These are phyloP conservation scores for Mesocricetus auratus DNA, from an alignment of 2,113 vertebrate genomes.

Conservation along the genomic window DNA sequence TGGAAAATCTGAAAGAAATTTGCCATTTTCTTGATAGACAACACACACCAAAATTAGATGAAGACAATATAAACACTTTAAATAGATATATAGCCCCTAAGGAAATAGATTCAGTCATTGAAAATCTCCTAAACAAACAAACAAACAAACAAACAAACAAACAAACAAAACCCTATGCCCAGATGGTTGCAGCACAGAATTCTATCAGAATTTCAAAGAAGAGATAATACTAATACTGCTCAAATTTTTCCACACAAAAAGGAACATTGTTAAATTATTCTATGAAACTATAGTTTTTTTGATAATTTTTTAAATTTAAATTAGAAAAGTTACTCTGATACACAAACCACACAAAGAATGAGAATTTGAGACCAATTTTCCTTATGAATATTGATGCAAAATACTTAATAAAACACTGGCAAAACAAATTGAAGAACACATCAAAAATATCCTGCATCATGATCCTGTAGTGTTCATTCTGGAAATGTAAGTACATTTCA, in stretches of 20 bases:
- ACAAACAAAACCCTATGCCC: no score
- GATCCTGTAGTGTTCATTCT: neutral
- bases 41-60: neutral
- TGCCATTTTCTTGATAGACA: neutral
- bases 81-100: neutral
- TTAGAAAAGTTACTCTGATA: no score
- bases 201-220: neutral
- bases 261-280: neutral
- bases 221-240: neutral
- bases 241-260: neutral
- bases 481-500: neutral
- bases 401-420: neutral
- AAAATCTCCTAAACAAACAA: neutral
- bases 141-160: no score
- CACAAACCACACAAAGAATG: neutral
- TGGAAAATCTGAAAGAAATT: neutral
- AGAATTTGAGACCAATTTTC: neutral
- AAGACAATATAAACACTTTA: neutral
- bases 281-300: neutral
- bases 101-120: neutral
- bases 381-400: neutral
- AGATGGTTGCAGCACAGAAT: neutral
- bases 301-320: no score
- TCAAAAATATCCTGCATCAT: neutral
- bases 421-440: neutral